Conservation (phyloP, 1,140 invertebrate genomes). For the Drosophila persimilis region DNA sequence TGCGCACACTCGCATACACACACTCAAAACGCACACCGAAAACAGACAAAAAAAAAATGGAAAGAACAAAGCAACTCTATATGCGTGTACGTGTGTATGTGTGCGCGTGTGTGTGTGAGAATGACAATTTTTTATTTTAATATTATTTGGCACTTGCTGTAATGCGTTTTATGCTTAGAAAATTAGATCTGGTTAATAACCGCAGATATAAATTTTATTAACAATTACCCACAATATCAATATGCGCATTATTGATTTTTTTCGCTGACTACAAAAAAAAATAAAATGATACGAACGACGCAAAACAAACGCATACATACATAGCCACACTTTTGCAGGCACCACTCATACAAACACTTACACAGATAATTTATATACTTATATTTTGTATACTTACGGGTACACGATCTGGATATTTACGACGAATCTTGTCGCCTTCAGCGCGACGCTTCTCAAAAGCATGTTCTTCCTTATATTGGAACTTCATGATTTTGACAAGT, state of each 20-base stretch:
- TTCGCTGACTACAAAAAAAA: conserved; percentile 48
- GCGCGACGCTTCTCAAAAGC: conserved; percentile 99
- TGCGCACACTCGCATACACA: conserved; percentile 18
- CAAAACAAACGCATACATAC: conserved; percentile 74
- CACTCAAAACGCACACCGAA: conserved; percentile 10
- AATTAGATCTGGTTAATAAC: conserved; percentile 1
- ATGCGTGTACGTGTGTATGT: conserved; percentile 3
- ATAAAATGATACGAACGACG: conserved; percentile 65
- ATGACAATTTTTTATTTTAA: conserved; percentile 34
- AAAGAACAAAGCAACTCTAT: conserved; percentile 42
- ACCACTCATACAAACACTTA: conserved; percentile 7
- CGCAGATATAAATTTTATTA: conserved; percentile 36
- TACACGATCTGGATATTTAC: conserved; percentile 97
- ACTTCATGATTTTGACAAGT: conserved; percentile 92
- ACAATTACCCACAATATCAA: conserved; percentile 41
- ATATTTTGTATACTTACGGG: conserved; percentile 89
- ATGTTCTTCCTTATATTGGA: conserved; percentile 99
- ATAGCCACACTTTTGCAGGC: conserved; percentile 10
- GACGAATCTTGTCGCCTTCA: conserved; percentile 88
- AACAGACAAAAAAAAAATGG: conserved; percentile 3
- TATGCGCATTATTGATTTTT: conserved; percentile 80
- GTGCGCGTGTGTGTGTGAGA: conserved; percentile 19
- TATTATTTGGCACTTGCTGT: conserved; percentile 19
- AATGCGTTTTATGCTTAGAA: conserved; percentile 33
- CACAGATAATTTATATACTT: conserved; percentile 14